Evolutionary conservation across 1,140 invertebrate species (phyloP).

Genomic region (Coptotermes formosanus): DNA sequence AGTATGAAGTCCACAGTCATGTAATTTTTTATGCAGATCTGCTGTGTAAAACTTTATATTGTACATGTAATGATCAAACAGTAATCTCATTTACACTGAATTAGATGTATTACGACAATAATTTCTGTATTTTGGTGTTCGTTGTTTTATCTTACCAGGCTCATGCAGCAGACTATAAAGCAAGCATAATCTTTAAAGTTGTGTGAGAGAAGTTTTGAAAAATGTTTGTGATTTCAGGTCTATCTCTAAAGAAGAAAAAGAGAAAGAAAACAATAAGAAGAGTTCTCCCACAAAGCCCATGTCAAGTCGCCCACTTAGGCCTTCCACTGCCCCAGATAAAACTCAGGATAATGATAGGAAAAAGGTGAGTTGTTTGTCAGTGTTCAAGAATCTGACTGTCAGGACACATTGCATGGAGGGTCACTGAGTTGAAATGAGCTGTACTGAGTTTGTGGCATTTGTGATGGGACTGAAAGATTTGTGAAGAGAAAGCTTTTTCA

Average conservation of each 20-base stretch:
- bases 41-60: too few species aligned
- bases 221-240: conserved; percentile 52
- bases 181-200: too few species aligned
- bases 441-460: neutral
- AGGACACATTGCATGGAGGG: neutral
- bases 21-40: too few species aligned
- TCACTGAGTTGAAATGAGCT: neutral
- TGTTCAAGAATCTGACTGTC: neutral
- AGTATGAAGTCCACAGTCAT: too few species aligned
- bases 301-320: conserved; percentile 5
- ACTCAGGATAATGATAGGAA: conserved; percentile 26
- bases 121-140: too few species aligned
- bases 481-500: neutral
- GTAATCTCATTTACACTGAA: too few species aligned
- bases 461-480: neutral
- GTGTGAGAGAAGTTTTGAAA: neutral
- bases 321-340: conserved; percentile 22
- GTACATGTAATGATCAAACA: too few species aligned
- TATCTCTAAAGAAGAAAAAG: conserved; percentile 83
- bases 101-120: too few species aligned
- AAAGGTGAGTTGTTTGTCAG: conserved; percentile 28
- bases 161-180: too few species aligned
- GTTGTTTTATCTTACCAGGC: too few species aligned
- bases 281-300: conserved; percentile 62
- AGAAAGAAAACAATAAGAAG: conserved; percentile 80